Base-by-base conservation (phyloP, 2,797 vertebrate species). In the Mormyrus hasselquistii region DNA sequence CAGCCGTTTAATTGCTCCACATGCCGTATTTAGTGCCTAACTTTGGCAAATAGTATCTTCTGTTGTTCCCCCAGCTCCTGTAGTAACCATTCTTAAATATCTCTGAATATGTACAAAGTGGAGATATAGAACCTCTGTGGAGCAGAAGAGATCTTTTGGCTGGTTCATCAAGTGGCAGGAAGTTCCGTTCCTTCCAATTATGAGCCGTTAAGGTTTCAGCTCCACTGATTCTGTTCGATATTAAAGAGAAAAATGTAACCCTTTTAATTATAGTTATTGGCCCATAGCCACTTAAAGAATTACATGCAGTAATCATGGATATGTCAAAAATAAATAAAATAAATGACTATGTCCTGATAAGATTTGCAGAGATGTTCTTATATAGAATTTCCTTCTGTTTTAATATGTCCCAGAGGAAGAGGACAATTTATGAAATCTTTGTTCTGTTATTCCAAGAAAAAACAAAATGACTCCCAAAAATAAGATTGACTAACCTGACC, bases 281-380 rank as follows among this genome's bases (percentile, higher is more conserved):
- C 41, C 73, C 73, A 44, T 9, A 41, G 16, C 73, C 41, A 7
- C 14, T 79, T 44, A 44, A 44, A n/a, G 41, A 79, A 79, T 19
- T 41, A 79, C 73, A 79, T 79, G 73, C 16, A 44, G 41, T 44
- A 44, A 79, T 79, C 38, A 79, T 44, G 38, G 34, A 79, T 44
- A 79, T 44, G 73, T 44, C 73, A 79, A n/a, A 44, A 79, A 79
- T 79, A 79, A 44, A 79, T 79, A 9, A 79, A 79, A 76, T 76
- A 34, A 38, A 14, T 76, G 34, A 19, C 69, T 76, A 76, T 76
- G 73, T 8, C 38, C 16, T n/a, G 73, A 19, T 79, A 44, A 41
- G 73, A 41, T 79, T 44, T 79, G 19, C 19, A 79, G 38, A 44
- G 16, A 79, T 79, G 38, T 44, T 44, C 38, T 44, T 44, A n/a